phyloP scores from a whole-genome alignment of 2,113 vertebrate species.

The Prunella himalayana region DNA sequence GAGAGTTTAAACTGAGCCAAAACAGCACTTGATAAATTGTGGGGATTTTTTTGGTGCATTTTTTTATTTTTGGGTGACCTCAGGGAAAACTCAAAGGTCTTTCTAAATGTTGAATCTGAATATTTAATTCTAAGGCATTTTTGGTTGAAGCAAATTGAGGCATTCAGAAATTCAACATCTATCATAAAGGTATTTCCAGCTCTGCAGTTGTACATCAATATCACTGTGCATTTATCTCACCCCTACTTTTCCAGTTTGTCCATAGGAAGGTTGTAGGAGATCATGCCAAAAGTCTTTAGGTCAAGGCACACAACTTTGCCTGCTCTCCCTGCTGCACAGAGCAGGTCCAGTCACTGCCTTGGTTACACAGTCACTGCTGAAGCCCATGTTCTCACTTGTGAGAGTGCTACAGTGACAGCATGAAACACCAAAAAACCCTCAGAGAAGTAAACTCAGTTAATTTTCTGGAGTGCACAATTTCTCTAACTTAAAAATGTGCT shows the following conservation, averaged over 20 bases:
- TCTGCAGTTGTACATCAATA: background rate
- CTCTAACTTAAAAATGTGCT: background rate
- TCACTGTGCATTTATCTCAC: background rate
- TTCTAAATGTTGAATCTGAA: background rate
- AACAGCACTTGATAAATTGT: background rate
- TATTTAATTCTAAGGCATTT: background rate
- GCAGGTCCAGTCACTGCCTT: background rate
- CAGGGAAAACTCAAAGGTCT: background rate
- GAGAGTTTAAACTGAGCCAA: background rate
- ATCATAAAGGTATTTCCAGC: background rate
- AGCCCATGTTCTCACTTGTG: background rate
- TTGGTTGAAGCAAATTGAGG: background rate
- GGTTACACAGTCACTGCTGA: background rate
- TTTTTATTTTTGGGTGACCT: background rate
- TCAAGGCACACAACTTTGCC: background rate
- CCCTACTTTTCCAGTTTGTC: background rate
- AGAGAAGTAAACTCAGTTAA: background rate
- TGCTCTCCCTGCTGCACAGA: background rate
- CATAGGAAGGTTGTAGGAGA: background rate
- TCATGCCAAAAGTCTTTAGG: background rate
- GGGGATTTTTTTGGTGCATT: background rate
- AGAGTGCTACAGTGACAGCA: background rate
- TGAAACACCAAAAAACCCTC: background rate
- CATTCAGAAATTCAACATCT: background rate
- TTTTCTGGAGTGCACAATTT: background rate